phyloP scores from a whole-genome alignment of 2,797 vertebrate species.

The Sebastes ruberrimus region DNA sequence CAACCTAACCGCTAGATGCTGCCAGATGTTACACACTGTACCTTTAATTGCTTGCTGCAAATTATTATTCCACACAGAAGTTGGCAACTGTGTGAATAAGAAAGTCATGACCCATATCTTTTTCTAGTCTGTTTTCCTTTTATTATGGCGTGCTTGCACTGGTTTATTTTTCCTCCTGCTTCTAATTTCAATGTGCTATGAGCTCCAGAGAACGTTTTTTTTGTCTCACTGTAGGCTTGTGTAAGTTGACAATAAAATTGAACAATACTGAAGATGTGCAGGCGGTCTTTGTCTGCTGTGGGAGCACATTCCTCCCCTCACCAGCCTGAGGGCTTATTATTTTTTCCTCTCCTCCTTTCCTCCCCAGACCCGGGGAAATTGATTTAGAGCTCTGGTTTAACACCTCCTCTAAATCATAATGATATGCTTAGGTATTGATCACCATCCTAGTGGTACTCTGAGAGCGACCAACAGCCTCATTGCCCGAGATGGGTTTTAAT shows the following conservation, averaged over 20 bases:
- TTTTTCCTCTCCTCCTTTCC: slow-evolving; percentile 39
- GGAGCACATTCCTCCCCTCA: slow-evolving; percentile 53
- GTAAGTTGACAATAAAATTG: slow-evolving; percentile 59
- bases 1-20: too few relatives aligned
- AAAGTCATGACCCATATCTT: slow-evolving; percentile 27
- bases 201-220: slow-evolving; percentile 20
- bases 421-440: slow-evolving; percentile 79
- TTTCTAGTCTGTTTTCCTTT: slow-evolving; percentile 16
- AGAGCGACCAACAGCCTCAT: slow-evolving; percentile 58
- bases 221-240: slow-evolving; percentile 8
- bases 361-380: slow-evolving; percentile 55
- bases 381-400: slow-evolving; percentile 75
- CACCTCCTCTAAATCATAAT: slow-evolving; percentile 79
- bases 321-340: slow-evolving; percentile 54
- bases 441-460: slow-evolving; percentile 48
- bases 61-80: slow-evolving; percentile 22
- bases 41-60: background rate
- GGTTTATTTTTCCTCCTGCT: slow-evolving; percentile 34
- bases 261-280: slow-evolving; percentile 51
- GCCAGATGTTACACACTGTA: too few relatives aligned
- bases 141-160: background rate
- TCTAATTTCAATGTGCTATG: slow-evolving; percentile 22
- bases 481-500: slow-evolving; percentile 75
- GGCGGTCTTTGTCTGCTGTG: slow-evolving; percentile 57
- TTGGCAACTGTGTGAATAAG: background rate